Evolutionary conservation across 2,113 vertebrate genomes (phyloP), one percentile per base, ranked within the genome.

Genomic region (Anas platyrhynchos): DNA sequence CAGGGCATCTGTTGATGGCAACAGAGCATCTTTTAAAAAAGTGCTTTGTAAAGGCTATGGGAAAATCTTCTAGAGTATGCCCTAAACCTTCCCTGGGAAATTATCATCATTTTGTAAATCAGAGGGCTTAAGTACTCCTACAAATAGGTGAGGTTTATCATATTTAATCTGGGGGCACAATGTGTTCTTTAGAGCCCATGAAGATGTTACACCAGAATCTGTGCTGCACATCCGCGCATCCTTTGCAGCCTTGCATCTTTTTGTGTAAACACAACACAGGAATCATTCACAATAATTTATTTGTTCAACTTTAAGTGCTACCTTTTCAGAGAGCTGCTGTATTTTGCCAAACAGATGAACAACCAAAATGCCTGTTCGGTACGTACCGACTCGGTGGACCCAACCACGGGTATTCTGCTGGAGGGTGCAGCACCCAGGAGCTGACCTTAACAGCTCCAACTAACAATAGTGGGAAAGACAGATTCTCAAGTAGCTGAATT

Each of bases 401-500:
- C 69, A 77, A 58, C 7, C 2, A 1, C 69, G 63, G 69, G 31
- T 26, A 32, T 9, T 32, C n/a, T 44, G 23, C 71, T 55, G 61
- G 58, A 54, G 62, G 3, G 41, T 36, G 66, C 74, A 62, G 56
- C 52, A 38, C 18, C 56, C 36, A 10, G 43, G 7, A 72, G 26
- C 43, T 69, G 62, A 44, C 7, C n/a, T 58, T 16, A 38, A 46
- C 3, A 79, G 78, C 66, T 62, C 0, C 2, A 38, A 21, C 26
- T 22, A 79, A 91, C 85, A 78, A 69, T 2, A 77, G 88, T 1
- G 29, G 68, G 61, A 83, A 34, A 88, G 88, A 62, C 83, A 65
- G 43, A 44, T 87, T 73, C 94, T 81, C 85, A 78, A 83, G 95
- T 58, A 94, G 89, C 91, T 76, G 56, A 63, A 82, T 61, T 85